phyloP scores from a whole-genome alignment of 2,888 invertebrate species.

The Stramonita haemastoma region DNA sequence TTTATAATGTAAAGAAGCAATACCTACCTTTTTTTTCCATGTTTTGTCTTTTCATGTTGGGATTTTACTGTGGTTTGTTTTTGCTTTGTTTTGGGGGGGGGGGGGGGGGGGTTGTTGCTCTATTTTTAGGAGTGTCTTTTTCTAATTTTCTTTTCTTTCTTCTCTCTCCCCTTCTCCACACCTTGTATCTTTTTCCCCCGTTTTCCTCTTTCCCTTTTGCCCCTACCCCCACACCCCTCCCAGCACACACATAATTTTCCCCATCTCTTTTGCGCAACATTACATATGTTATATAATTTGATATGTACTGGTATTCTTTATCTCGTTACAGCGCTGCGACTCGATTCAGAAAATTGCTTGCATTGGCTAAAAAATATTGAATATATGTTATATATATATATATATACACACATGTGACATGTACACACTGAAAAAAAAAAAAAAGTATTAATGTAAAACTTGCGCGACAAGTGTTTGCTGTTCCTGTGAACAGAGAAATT shows the following conservation, averaged over 20 bases:
- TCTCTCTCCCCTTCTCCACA: background rate
- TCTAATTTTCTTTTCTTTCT: background rate
- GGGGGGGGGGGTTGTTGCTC: background rate
- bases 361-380: too few species aligned
- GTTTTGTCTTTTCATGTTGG: background rate
- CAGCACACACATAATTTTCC: background rate
- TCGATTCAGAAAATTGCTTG: too few species aligned
- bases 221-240: background rate
- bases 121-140: background rate
- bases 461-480: too few species aligned
- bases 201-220: background rate
- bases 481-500: too few species aligned
- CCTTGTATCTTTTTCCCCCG: background rate
- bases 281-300: background rate
- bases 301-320: background rate
- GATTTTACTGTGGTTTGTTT: background rate
- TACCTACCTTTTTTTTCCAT: background rate
- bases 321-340: background rate
- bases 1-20: background rate
- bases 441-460: too few species aligned
- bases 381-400: too few species aligned
- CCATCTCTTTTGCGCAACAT: background rate
- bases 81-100: background rate
- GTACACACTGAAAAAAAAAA: too few species aligned
- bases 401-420: too few species aligned